Evolutionary conservation across 2,113 vertebrate species (phyloP).

Genomic region (Siniperca knerii): DNA sequence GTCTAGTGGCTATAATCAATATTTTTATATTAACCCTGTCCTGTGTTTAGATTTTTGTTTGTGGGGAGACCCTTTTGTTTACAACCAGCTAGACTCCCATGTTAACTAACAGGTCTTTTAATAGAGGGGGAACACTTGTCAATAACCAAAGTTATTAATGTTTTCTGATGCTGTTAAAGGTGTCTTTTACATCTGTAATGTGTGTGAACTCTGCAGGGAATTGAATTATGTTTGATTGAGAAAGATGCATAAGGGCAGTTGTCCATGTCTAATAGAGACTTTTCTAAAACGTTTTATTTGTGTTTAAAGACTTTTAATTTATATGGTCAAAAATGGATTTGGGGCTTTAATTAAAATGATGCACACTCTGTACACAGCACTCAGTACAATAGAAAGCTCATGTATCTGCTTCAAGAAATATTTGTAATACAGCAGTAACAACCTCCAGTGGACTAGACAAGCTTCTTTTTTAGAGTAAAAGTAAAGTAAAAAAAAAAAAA

Average conservation of each 20-base stretch:
- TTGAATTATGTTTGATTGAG: not conserved
- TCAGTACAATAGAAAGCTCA: slow-evolving; percentile 21
- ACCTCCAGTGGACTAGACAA: slow-evolving; percentile 13
- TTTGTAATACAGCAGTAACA: slow-evolving; percentile 46
- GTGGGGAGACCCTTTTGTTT: no score
- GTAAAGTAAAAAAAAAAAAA: not conserved
- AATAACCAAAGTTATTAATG: not conserved
- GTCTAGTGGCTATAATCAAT: no score
- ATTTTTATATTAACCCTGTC: no score
- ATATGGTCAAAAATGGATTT: not conserved
- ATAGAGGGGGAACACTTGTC: not conserved
- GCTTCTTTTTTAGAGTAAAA: slow-evolving; percentile 41
- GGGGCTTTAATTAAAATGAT: not conserved
- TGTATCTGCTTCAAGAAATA: slow-evolving; percentile 27
- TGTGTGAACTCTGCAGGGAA: not conserved
- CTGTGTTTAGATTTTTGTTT: no score
- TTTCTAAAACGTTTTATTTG: not conserved
- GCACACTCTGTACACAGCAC: not conserved
- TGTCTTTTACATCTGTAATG: not conserved
- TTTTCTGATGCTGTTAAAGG: not conserved
- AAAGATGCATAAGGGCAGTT: not conserved
- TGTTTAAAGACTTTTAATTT: not conserved
- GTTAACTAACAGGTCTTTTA: not conserved
- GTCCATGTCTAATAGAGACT: not conserved
- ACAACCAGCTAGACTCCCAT: not conserved